Evolutionary conservation across 1,140 invertebrate species (phyloP).

Genomic region (Copidosoma floridanum): DNA sequence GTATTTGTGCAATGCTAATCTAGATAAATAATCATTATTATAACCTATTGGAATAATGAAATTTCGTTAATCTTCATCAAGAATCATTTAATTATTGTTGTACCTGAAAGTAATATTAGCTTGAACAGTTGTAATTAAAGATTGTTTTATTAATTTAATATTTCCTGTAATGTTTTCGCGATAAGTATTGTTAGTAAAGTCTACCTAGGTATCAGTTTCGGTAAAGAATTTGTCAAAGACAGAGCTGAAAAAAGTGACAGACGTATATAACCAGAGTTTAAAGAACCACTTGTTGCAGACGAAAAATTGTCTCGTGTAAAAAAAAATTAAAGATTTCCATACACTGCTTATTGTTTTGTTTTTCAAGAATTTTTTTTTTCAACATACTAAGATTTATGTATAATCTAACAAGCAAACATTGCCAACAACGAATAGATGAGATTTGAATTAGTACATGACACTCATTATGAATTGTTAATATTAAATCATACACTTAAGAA

Average conservation of each 20-base stretch:
- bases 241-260: constrained; percentile 23
- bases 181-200: constrained; percentile 30
- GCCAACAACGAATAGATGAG: constrained; percentile 13
- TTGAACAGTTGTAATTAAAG: constrained; percentile 38
- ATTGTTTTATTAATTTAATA: constrained; percentile 21
- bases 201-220: constrained; percentile 21
- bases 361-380: too few relatives aligned
- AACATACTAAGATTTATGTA: not conserved
- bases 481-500: too few relatives aligned
- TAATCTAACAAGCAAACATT: constrained; percentile 18
- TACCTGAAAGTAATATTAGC: constrained; percentile 56
- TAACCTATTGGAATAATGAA: constrained; percentile 54
- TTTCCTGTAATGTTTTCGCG: constrained; percentile 29
- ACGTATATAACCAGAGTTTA: not conserved
- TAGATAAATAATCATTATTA: constrained; percentile 43
- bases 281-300: too few relatives aligned
- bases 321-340: too few relatives aligned
- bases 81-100: constrained; percentile 45
- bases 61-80: constrained; percentile 51
- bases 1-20: constrained; percentile 37
- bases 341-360: too few relatives aligned
- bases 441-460: constrained; percentile 1
- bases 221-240: too few relatives aligned
- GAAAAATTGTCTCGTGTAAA: too few relatives aligned
- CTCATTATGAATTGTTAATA: too few relatives aligned